Percentiles rank a stretch among this genome's conserved stretches.
Conservation (phyloP, 2,113 vertebrate species). For the Coryphaenoides rupestris region DNA sequence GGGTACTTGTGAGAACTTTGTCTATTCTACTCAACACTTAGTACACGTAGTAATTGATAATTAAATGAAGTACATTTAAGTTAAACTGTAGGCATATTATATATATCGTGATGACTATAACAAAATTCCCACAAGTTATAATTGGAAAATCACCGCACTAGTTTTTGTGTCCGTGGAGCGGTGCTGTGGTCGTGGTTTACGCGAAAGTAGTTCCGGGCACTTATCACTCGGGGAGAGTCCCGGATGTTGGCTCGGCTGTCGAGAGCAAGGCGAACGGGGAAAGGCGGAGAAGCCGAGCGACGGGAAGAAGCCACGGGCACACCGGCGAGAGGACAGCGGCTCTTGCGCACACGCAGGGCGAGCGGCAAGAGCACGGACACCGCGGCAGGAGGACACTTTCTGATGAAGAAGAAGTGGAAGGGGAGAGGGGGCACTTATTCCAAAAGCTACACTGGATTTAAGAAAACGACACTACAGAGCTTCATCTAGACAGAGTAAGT, state of each 20-base stretch:
- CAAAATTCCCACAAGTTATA: too few species aligned
- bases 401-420: slow-evolving; percentile 55
- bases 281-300: slow-evolving; percentile 71
- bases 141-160: slow-evolving; percentile 51
- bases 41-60: too few species aligned
- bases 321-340: slow-evolving; percentile 63
- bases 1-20: too few species aligned
- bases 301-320: slow-evolving; percentile 67
- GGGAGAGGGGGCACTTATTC: slow-evolving; percentile 59
- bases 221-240: slow-evolving; percentile 62
- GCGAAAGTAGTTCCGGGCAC: slow-evolving; percentile 78
- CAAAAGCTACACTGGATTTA: slow-evolving; percentile 72
- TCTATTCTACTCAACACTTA: too few species aligned
- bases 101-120: too few species aligned
- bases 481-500: slow-evolving; percentile 73
- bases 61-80: too few species aligned
- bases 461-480: slow-evolving; percentile 52
- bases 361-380: slow-evolving; percentile 49
- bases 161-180: slow-evolving; percentile 65
- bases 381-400: slow-evolving; percentile 39
- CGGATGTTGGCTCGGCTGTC: slow-evolving; percentile 76
- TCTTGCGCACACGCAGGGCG: slow-evolving; percentile 61
- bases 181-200: slow-evolving; percentile 45
- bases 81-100: too few species aligned
- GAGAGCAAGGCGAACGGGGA: slow-evolving; percentile 74